Evolutionary conservation across 2,113 vertebrate genomes (phyloP).

Genomic region (Toxotes jaculatrix): DNA sequence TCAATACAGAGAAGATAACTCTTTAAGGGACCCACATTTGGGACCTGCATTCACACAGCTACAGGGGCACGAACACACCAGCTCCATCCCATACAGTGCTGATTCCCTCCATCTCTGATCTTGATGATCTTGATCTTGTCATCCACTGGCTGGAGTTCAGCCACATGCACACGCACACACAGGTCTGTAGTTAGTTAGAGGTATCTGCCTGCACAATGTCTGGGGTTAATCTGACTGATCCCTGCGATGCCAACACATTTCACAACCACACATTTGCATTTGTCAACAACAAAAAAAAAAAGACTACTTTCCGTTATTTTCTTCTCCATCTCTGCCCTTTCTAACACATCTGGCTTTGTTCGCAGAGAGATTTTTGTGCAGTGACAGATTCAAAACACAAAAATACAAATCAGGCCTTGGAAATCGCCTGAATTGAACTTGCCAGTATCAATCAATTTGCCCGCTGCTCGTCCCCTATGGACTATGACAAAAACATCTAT

Average conservation of each 20-base stretch:
- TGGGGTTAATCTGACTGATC: constrained; percentile 88
- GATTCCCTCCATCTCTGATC: constrained; percentile 7
- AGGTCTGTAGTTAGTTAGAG: constrained; percentile 87
- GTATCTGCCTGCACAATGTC: constrained; percentile 84
- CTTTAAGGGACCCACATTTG: background rate
- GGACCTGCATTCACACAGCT: constrained; percentile 16
- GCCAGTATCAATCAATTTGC: constrained; percentile 62
- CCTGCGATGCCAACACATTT: constrained; percentile 83
- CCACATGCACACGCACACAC: constrained; percentile 10
- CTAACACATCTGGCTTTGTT: constrained; percentile 28
- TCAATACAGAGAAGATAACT: background rate
- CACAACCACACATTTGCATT: constrained; percentile 79
- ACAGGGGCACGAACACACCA: constrained; percentile 34
- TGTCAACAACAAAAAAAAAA: constrained; percentile 17
- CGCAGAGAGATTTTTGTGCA: constrained; percentile 2
- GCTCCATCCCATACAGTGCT: background rate
- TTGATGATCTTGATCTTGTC: constrained; percentile 17
- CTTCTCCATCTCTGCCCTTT: constrained; percentile 66
- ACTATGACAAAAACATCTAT: constrained; percentile 64
- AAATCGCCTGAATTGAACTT: constrained; percentile 46
- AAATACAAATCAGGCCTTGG: constrained; percentile 53
- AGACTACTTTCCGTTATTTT: background rate
- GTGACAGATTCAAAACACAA: constrained; percentile 46
- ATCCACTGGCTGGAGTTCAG: constrained; percentile 8
- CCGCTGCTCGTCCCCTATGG: constrained; percentile 41